Percentiles rank a stretch among this genome's conserved stretches.
phyloP scores from a whole-genome alignment of 2,888 invertebrate species.

The Drepanosiphum platanoidis region DNA sequence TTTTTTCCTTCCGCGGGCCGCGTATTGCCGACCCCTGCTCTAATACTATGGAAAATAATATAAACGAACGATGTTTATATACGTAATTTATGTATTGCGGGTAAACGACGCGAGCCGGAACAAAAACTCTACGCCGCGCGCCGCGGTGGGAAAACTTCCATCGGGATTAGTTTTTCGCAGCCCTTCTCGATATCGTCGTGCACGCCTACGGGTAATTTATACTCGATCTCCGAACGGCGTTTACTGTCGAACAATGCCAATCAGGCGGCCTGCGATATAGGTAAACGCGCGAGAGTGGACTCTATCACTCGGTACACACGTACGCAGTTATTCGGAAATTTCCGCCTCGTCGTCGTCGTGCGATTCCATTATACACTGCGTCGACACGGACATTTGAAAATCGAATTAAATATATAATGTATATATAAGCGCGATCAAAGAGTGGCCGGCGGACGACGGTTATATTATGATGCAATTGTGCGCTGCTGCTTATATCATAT shows the following conservation, averaged over 20 bases:
- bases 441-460: not conserved
- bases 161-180: too few species aligned
- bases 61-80: too few species aligned
- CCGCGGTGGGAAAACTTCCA: too few species aligned
- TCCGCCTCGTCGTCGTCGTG: not conserved
- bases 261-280: not conserved
- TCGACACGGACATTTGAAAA: conserved; percentile 18
- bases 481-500: not conserved
- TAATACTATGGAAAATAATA: too few species aligned
- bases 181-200: not conserved
- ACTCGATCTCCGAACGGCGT: too few species aligned
- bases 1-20: too few species aligned
- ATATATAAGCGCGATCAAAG: not conserved
- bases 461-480: not conserved
- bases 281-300: not conserved
- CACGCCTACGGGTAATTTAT: too few species aligned
- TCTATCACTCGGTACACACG: too few species aligned
- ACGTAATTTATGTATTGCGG: too few species aligned
- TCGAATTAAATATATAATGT: conserved; percentile 27
- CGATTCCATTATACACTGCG: not conserved
- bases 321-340: not conserved
- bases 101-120: too few species aligned
- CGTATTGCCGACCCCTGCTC: too few species aligned
- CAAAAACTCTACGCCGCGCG: too few species aligned
- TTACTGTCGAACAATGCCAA: conserved; percentile 9